phyloP scores from a whole-genome alignment of 2,113 vertebrate species.

The Uropsilus gracilis region DNA sequence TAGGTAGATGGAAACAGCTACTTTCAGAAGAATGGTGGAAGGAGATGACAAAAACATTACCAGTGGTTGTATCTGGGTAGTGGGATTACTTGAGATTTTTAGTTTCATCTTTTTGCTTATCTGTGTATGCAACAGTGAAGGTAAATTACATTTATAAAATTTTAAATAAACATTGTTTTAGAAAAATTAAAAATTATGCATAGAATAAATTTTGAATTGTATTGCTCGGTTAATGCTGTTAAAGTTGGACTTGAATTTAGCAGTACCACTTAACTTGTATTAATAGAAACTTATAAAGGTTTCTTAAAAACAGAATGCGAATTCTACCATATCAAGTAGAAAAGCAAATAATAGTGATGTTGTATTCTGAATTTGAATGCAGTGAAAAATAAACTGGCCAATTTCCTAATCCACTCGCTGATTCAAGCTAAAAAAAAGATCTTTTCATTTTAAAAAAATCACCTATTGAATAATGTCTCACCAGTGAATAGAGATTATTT shows the following conservation, averaged over 20 bases:
- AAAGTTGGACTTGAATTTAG: constrained; percentile 64
- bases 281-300: constrained; percentile 65
- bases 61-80: background rate
- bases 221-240: constrained; percentile 49
- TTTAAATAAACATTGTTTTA: constrained; percentile 55
- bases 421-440: constrained; percentile 85
- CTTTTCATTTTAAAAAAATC: constrained; percentile 83
- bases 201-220: constrained; percentile 53
- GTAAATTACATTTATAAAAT: constrained; percentile 32
- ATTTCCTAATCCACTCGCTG: constrained; percentile 86
- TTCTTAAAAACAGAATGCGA: constrained; percentile 60
- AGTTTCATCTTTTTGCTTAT: constrained; percentile 5
- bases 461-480: constrained; percentile 89
- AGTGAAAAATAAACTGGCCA: constrained; percentile 80
- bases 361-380: constrained; percentile 76
- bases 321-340: constrained; percentile 70
- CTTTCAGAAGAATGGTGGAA: constrained; percentile 23
- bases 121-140: constrained; percentile 2
- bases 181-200: constrained; percentile 53
- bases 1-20: background rate
- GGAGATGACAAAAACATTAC: constrained; percentile 12
- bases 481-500: constrained; percentile 90
- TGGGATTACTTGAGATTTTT: constrained; percentile 16
- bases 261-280: constrained; percentile 51
- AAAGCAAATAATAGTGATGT: constrained; percentile 74